phyloP scores from a whole-genome alignment of 2,888 invertebrate genomes.

The Spisula subtruncata region DNA sequence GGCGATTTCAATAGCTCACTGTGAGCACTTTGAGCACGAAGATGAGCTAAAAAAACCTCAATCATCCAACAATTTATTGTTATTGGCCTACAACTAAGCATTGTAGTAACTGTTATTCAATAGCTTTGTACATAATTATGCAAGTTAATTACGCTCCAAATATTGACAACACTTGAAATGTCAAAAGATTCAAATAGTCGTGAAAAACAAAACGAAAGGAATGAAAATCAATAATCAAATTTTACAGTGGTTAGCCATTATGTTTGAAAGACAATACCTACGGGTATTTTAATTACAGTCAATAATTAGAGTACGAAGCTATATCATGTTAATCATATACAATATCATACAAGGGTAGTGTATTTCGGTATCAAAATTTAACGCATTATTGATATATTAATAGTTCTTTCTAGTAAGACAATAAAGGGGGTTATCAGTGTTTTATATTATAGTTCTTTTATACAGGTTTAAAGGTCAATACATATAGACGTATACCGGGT shows the following conservation, averaged over 20 bases:
- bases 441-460: not conserved
- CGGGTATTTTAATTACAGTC: not conserved
- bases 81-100: no score
- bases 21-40: no score
- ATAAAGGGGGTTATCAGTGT: not conserved
- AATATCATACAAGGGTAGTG: not conserved
- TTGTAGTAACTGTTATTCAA: no score
- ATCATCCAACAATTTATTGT: no score
- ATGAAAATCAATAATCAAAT: slow-evolving; percentile 9
- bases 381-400: slow-evolving; percentile 24
- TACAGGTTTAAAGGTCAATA: slow-evolving; percentile 18
- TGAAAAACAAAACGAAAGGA: slow-evolving; percentile 20
- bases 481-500: not conserved
- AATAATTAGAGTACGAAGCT: not conserved
- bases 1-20: no score
- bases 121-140: no score
- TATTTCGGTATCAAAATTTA: not conserved
- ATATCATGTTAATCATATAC: not conserved
- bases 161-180: not conserved
- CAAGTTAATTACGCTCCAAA: no score
- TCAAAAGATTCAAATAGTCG: not conserved
- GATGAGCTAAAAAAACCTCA: no score
- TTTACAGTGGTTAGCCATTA: not conserved
- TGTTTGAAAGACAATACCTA: not conserved
- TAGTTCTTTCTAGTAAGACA: slow-evolving; percentile 18